Conservation (phyloP, 1,140 invertebrate species). For the Hylyphantes graminicola region DNA sequence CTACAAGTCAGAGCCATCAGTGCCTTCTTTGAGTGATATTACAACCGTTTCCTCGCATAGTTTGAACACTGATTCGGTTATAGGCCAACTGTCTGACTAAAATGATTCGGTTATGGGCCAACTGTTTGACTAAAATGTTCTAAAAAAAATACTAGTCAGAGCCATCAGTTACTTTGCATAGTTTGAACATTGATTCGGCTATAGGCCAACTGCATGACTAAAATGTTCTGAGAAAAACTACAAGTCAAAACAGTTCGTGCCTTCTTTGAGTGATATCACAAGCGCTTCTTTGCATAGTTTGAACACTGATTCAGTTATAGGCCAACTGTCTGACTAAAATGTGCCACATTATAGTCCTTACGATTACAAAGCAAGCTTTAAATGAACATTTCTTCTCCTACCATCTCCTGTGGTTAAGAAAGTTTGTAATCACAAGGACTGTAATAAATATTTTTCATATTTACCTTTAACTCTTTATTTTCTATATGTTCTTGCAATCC, state of each 20-base stretch:
- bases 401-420: too few relatives aligned
- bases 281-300: constrained; percentile 38
- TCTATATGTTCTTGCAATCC: too few relatives aligned
- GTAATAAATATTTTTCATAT: too few relatives aligned
- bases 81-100: constrained; percentile 30
- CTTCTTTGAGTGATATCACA: constrained; percentile 50
- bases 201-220: constrained; percentile 23
- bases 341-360: not conserved
- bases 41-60: constrained; percentile 46
- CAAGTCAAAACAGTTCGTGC: constrained; percentile 2
- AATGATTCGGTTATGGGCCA: constrained; percentile 17
- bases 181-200: constrained; percentile 41
- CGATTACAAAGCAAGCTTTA: too few relatives aligned
- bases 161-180: constrained; percentile 27
- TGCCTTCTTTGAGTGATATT: constrained; percentile 51
- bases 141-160: not conserved
- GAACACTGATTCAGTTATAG: constrained; percentile 45
- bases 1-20: not conserved
- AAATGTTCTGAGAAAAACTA: not conserved
- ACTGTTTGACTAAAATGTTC: constrained; percentile 7
- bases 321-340: constrained; percentile 21
- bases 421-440: too few relatives aligned
- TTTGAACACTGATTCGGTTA: constrained; percentile 47
- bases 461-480: too few relatives aligned
- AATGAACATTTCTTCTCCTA: too few relatives aligned